Evolutionary conservation across 2,888 invertebrate species (phyloP).

Genomic region (Trilocha varians): DNA sequence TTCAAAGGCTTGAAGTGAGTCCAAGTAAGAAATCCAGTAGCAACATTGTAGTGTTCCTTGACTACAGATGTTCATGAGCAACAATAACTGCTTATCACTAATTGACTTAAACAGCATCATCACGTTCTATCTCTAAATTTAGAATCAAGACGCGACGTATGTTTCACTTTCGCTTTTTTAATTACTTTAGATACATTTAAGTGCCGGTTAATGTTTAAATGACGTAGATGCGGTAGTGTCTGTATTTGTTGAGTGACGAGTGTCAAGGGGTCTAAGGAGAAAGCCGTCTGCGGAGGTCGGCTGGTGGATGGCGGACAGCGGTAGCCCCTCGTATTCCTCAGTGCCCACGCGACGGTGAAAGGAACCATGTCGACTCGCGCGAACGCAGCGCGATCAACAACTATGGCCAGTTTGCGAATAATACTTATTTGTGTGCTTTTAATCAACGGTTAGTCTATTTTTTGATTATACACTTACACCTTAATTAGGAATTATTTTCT

Average conservation of each 20-base stretch:
- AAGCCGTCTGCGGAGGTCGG: constrained; percentile 56
- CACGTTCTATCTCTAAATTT: no score
- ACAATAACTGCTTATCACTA: no score
- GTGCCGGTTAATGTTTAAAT: background rate
- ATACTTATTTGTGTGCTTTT: constrained; percentile 55
- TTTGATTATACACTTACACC: no score
- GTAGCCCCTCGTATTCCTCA: constrained; percentile 20
- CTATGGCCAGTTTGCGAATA: constrained; percentile 52
- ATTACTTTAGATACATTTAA: no score
- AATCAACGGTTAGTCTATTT: constrained; percentile 53
- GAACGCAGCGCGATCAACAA: constrained; percentile 33
- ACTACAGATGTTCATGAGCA: no score
- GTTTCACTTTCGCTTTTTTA: no score
- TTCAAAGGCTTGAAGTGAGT: no score
- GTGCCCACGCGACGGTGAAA: constrained; percentile 67
- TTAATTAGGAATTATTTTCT: no score
- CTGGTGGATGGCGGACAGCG: constrained; percentile 26
- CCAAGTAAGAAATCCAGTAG: no score
- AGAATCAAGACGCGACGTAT: no score
- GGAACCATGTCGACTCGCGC: constrained; percentile 52
- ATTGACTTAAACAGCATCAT: no score
- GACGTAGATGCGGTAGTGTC: constrained; percentile 7
- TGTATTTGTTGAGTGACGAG: constrained; percentile 29
- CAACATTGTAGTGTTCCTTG: no score
- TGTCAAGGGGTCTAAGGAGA: constrained; percentile 51